Conservation (phyloP, 1,140 invertebrate genomes). For the Drosophila kohkoa region DNA sequence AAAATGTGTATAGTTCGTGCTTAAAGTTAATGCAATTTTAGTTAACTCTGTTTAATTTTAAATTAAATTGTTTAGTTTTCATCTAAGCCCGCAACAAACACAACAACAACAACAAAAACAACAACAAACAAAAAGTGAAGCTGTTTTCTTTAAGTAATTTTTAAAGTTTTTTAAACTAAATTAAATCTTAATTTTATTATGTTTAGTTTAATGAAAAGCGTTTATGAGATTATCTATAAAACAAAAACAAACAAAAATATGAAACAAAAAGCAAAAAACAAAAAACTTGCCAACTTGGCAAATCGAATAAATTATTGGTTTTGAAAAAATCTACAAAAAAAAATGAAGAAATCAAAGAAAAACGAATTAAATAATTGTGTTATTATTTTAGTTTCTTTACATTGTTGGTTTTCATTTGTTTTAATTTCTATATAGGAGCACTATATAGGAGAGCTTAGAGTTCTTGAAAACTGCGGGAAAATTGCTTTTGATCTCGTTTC, state of each 20-base stretch:
- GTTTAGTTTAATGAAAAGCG: constrained; percentile 82
- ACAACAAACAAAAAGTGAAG: constrained; percentile 65
- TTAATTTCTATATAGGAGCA: constrained; percentile 6
- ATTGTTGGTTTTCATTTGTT: constrained; percentile 47
- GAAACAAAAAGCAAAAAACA: constrained; percentile 44
- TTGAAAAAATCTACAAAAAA: constrained; percentile 75
- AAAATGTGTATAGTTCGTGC: constrained; percentile 79
- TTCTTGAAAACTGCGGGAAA: constrained; percentile 36
- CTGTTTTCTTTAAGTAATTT: constrained; percentile 82
- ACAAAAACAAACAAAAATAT: constrained; percentile 5
- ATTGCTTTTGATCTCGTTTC: constrained; percentile 79
- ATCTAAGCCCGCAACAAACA: constrained; percentile 46
- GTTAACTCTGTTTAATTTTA: constrained; percentile 81
- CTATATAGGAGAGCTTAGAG: constrained; percentile 38
- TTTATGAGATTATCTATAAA: constrained; percentile 77
- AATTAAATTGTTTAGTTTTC: constrained; percentile 75
- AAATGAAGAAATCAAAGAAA: constrained; percentile 58
- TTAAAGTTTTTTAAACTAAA: constrained; percentile 80
- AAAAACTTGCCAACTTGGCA: constrained; percentile 52
- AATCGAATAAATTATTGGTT: constrained; percentile 81
- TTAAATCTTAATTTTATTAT: constrained; percentile 80
- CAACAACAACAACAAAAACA: constrained; percentile 44
- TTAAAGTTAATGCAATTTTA: constrained; percentile 81
- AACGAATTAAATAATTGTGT: constrained; percentile 69
- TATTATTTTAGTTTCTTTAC: constrained; percentile 70